These are phyloP conservation scores for Hybognathus amarus DNA, from an alignment of 2,797 vertebrate genomes.

Conservation along the genomic window DNA sequence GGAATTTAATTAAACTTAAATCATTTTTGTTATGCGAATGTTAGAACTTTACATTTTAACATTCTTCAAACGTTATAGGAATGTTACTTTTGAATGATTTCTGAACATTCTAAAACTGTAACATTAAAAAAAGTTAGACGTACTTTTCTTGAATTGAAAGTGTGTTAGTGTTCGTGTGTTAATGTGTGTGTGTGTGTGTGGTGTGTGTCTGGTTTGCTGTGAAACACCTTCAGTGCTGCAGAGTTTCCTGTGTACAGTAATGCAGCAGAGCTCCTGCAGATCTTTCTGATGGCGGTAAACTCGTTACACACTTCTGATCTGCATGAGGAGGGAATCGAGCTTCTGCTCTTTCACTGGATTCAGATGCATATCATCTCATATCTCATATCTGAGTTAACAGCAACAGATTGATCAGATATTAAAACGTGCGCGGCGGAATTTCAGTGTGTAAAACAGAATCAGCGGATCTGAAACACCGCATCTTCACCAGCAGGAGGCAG, in stretches of 20 bases:
- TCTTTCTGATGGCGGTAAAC: not conserved
- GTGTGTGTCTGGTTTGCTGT: slow-evolving; percentile 18
- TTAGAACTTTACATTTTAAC: not conserved
- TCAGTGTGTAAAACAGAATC: not conserved
- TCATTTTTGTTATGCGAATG: not conserved
- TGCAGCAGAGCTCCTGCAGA: not conserved
- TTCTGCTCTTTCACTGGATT: not conserved
- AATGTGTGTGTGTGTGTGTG: not conserved
- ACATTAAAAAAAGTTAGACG: too few species aligned
- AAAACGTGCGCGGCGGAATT: not conserved
- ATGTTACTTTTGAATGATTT: not conserved
- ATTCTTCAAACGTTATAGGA: not conserved
- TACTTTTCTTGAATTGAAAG: too few species aligned
- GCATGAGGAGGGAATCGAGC: not conserved
- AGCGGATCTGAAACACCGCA: not conserved
- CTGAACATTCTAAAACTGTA: too few species aligned
- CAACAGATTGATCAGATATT: not conserved
- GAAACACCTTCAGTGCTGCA: not conserved
- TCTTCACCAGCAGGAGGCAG: not conserved
- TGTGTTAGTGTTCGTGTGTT: not conserved
- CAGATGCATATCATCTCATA: too few species aligned
- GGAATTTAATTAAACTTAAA: too few species aligned
- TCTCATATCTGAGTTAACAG: not conserved
- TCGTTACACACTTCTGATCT: not conserved
- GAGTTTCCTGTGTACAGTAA: slow-evolving; percentile 13